Base-by-base conservation (phyloP, 2,113 vertebrate species). In the Climacteris rufus region DNA sequence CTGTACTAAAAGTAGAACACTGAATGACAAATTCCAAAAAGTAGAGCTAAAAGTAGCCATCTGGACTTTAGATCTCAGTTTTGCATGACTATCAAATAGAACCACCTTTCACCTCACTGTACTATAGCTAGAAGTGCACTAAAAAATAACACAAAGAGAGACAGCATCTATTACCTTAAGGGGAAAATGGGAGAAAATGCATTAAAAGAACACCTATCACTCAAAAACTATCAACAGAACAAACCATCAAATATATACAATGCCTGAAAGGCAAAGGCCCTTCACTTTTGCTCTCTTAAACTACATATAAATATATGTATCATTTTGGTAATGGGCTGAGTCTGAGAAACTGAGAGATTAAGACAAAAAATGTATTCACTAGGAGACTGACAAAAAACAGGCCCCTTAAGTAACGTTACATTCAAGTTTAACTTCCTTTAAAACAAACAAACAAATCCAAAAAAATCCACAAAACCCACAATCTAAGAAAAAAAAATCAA, bases 171-270 rank as follows among this genome's bases (percentile, higher is more conserved):
- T 28, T 28, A 56, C 17, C 23, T 72, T 35, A 33, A 78, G 9
- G 17, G 13, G 3, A 57, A 1, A 6, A 59, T 15, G 4, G 47
- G 39, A 81, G 10, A 83, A 71, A 75, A 79, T 0, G 0, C 33
- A 70, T 23, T 6, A 54, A 81, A 61, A 45, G 8, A 70, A n/a
- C 1, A 0, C 2, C n/a, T 47, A 40, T n/a, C 16, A 28, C 25
- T 87, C 82, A 70, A 77, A 93, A 81, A 21, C 4, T 10, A 64
- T 31, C 20, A 56, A 57, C 7, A 65, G 13, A 84, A 76, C 1
- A 2, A 81, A 71, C 42, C 19, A 54, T 37, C 18, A 87, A 71
- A 85, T 2, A 33, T 15, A 70, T 4, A 42, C 5, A 40, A 14
- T 11, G 16, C 13, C 4, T 12, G 10, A 54, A 89, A 69, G 21